Conservation (phyloP, 2,113 vertebrate genomes). For the Paracanthobrama guichenoti region DNA sequence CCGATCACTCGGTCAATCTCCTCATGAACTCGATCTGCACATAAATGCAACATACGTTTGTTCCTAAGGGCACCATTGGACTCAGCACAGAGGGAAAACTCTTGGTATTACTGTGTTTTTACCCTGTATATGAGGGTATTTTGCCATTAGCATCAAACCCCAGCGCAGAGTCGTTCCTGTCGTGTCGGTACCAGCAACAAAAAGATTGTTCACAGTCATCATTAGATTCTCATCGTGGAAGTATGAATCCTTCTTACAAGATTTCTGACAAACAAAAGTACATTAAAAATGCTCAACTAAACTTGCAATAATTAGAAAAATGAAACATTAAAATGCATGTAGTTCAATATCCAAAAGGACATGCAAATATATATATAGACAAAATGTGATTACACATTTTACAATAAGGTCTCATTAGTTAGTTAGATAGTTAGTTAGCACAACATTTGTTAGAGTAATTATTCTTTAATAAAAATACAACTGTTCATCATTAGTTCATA, state of each 20-base stretch:
- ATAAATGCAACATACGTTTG: not conserved
- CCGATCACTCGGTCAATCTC: slow-evolving; percentile 66
- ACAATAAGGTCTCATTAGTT: too few species aligned
- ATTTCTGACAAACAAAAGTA: slow-evolving; percentile 27
- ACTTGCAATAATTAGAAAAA: too few species aligned
- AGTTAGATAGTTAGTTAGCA: too few species aligned
- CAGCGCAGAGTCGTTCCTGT: slow-evolving; percentile 64
- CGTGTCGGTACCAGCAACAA: slow-evolving; percentile 67
- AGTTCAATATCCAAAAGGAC: too few species aligned
- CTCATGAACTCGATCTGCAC: slow-evolving; percentile 64
- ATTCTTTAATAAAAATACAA: too few species aligned
- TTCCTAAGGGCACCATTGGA: too few species aligned
- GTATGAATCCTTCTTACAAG: slow-evolving; percentile 9
- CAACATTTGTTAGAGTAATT: too few species aligned
- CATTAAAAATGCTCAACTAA: too few species aligned
- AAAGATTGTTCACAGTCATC: slow-evolving; percentile 61
- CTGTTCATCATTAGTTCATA: too few species aligned
- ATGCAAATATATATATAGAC: too few species aligned
- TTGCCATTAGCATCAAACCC: slow-evolving; percentile 69
- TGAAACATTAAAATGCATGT: too few species aligned
- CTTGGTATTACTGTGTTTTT: not conserved
- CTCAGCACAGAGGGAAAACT: not conserved
- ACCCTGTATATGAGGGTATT: slow-evolving; percentile 74
- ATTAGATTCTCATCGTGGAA: slow-evolving; percentile 62
- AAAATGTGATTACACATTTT: too few species aligned